Evolutionary conservation across 1,140 invertebrate genomes (phyloP), one percentile per base, ranked within the genome.

Genomic region (Lethocerus indicus): DNA sequence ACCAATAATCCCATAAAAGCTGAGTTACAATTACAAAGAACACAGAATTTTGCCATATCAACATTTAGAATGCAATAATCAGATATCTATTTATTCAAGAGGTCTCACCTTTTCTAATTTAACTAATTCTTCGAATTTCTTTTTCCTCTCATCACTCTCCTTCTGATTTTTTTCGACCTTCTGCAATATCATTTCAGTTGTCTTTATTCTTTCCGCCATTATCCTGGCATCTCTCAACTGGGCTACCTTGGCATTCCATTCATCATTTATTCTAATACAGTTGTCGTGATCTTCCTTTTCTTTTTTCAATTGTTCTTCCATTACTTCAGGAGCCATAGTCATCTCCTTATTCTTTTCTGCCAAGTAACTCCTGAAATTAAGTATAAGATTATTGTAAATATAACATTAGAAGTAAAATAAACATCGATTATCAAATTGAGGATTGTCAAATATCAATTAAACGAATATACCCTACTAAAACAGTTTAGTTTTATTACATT

Each of bases 191-290:
- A 57, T 4, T 25, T 72, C 60, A 25, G 70, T 64, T 53, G 68
- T 69, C 13, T 61, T 56, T 12, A 68, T 61, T 12, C 68, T 61
- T 57, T 76, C 64, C 35, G 64, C 54, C 1, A 60, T 61, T 35
- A 78, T 54, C 23, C 78, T 66, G 46, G 66, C 56, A 29, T 81
- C 71, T 6, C 83, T 65, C 13, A 69, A 56, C 5, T 58, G 48
- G 3, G 73, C 72, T 29, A 83, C 66, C 56, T 74, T 57, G 18
- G 66, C 65, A 65, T 90, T 90, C 81, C 85, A 87, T 49, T 71
- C 58, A 2, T 80, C 71, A 61, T 88, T 89, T 7, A 81, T 60
- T 55, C 67, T 59, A 0, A 70, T 58, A 56, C 79, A 78, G 24
- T 63, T 60, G 41, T 66, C 61, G 63, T 78, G 81, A 61, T 86